Conservation (phyloP, 1,140 invertebrate genomes). For the Thrips palmi region DNA sequence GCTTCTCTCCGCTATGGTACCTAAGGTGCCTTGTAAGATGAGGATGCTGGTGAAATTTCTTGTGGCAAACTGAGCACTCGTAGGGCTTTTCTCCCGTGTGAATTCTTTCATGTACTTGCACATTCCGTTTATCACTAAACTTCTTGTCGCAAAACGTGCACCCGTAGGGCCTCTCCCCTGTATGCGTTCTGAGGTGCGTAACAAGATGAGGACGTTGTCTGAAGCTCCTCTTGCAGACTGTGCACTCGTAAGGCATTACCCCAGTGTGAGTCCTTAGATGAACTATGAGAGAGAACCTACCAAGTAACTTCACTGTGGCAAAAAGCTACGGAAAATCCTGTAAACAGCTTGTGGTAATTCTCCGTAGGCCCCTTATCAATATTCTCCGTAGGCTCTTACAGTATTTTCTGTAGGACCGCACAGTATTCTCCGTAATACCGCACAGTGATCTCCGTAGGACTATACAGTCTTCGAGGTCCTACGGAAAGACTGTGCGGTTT, state of each 20-base stretch:
- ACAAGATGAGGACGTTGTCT: background rate
- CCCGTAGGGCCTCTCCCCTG: constrained; percentile 1
- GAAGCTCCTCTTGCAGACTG: constrained; percentile 1
- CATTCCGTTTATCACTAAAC: background rate
- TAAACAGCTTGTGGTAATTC: too few relatives aligned
- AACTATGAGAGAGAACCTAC: constrained; percentile 39
- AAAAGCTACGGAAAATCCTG: too few relatives aligned
- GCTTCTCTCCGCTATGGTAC: constrained; percentile 6
- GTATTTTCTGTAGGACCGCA: too few relatives aligned
- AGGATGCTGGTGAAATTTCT: too few relatives aligned
- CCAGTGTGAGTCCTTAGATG: constrained; percentile 22
- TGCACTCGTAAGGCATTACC: constrained; percentile 12
- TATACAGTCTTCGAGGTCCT: too few relatives aligned
- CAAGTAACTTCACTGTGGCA: too few relatives aligned
- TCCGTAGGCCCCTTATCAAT: too few relatives aligned
- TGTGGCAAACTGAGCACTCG: too few relatives aligned
- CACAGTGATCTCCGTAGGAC: too few relatives aligned
- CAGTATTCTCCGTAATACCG: too few relatives aligned
- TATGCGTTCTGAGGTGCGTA: constrained; percentile 5
- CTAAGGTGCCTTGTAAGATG: constrained; percentile 2
- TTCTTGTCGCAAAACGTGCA: constrained; percentile 15
- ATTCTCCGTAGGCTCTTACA: too few relatives aligned
- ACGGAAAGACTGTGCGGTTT: too few relatives aligned
- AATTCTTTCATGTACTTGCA: constrained; percentile 9
- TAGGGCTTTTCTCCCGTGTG: constrained; percentile 15